Base-by-base conservation (phyloP, 2,888 invertebrate species). In the Eupithecia inturbata region DNA sequence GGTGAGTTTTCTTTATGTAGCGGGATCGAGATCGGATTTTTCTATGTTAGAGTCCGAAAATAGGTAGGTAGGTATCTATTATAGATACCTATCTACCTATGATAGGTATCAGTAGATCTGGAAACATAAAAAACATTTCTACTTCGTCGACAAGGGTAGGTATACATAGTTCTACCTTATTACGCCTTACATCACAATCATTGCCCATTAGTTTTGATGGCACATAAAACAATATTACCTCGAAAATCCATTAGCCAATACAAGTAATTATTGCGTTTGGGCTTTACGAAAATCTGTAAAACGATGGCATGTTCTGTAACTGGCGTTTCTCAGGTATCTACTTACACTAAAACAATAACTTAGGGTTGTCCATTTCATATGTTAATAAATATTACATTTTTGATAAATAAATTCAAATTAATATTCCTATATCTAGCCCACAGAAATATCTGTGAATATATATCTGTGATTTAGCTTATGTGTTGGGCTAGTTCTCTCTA, bases 241-340 rank as follows among this genome's bases (percentile, higher is more conserved):
- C 72, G 67, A 68, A 79, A 77, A 80, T 79, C 75, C 75, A 79
- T 76, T 71, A 71, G 64, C 67, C 33, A n/a, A n/a, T n/a, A n/a
- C n/a, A 70, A 31, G 31, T 62, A 28, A 74, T 74, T 70, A 71
- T 36, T 33, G 28, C 70, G 62, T 36, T 68, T 66, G 71, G 62
- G 62, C 33, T 28, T 36, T 72, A 68, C 60, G 66, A 71, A 74
- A 74, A 74, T 77, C 74, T 69, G 74, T 74, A 68, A 78, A 77
- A 67, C 70, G 68, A 76, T 75, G 78, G 76, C 74, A 26, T 57
- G 57, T 6, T 26, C 72, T 53, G 68, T 64, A 89, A 82, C 84
- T 88, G 90, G 80, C 83, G 80, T 79, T 88, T 90, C 88, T 82
- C 89, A 88, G 16, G 62, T 57, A 57, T 57, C 26, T 57, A 2